Base-by-base conservation (phyloP, 2,888 invertebrate species). In the Lomographa bimaculata region DNA sequence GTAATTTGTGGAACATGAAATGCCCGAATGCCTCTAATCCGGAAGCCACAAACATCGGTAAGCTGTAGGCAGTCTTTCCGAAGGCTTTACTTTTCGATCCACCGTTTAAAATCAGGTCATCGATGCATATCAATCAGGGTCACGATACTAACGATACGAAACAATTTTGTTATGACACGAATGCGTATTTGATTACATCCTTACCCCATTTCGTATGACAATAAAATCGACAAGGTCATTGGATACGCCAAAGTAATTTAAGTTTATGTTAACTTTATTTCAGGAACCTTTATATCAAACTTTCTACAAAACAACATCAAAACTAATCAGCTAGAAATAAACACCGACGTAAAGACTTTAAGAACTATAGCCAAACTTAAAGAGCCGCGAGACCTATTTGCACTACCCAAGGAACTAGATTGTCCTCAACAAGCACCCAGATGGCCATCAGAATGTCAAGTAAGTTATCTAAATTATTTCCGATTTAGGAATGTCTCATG, bases 401-500 rank as follows among this genome's bases (percentile, higher is more conserved):
- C 93, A 34, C 82, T 93, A 54, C 93, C 93, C 43, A 93, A 91
- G 69, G 93, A 93, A 71, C 83, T 92, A 65, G 93, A 93, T 61
- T 93, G 92, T 66, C 91, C 94, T 33, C 93, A 93, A 62, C 96
- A 96, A 87, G 93, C 94, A 60, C 93, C 96, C 40, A 90, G 96
- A 74, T 96, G 96, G 96, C 96, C 96, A 8, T 93, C 95, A 24
- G 96, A 96, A 89, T 96, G 96, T 81, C 96, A 96, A 91, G 96
- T 96, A 75, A 83, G 71, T 52, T 37, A 4, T 34, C 4, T 14
- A 14, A 14, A 14, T 14, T 14, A 14, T n/a, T n/a, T n/a, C n/a
- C n/a, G n/a, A n/a, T n/a, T n/a, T n/a, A n/a, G n/a, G n/a, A n/a
- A n/a, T n/a, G n/a, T n/a, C n/a, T n/a, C n/a, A n/a, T n/a, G n/a